Conservation (phyloP, 2,888 invertebrate species). For the Habrosyne pyritoides region DNA sequence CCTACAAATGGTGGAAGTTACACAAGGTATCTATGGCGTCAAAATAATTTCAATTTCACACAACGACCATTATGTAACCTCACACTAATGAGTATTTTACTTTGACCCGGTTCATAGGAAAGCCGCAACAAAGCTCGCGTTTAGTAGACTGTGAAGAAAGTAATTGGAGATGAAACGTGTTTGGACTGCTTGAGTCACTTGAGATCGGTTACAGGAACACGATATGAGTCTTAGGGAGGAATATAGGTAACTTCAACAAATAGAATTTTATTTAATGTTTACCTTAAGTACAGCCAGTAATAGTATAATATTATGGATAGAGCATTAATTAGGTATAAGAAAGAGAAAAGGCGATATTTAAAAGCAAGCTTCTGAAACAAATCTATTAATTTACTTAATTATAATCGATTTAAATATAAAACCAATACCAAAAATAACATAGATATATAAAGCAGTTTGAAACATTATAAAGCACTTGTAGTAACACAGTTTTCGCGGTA, state of each 20-base stretch:
- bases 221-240: conserved; percentile 15
- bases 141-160: conserved; percentile 50
- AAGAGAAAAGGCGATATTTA: too few species aligned
- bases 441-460: too few species aligned
- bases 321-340: too few species aligned
- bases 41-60: neutral
- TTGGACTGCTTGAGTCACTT: conserved; percentile 33
- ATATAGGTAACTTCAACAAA: neutral
- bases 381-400: too few species aligned
- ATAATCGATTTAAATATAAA: too few species aligned
- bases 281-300: too few species aligned
- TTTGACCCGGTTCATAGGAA: conserved; percentile 29
- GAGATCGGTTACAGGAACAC: conserved; percentile 26
- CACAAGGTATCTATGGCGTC: neutral
- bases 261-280: neutral
- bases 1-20: neutral
- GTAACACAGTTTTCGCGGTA: too few species aligned
- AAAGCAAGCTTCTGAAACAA: too few species aligned
- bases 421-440: too few species aligned
- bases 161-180: conserved; percentile 63
- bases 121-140: conserved; percentile 43
- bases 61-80: conserved; percentile 11
- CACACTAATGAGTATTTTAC: conserved; percentile 31
- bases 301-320: too few species aligned
- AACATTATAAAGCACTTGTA: too few species aligned